These are phyloP conservation scores for Drosophila pseudoobscura DNA, from an alignment of 1,140 invertebrate species.

Conservation along the genomic window DNA sequence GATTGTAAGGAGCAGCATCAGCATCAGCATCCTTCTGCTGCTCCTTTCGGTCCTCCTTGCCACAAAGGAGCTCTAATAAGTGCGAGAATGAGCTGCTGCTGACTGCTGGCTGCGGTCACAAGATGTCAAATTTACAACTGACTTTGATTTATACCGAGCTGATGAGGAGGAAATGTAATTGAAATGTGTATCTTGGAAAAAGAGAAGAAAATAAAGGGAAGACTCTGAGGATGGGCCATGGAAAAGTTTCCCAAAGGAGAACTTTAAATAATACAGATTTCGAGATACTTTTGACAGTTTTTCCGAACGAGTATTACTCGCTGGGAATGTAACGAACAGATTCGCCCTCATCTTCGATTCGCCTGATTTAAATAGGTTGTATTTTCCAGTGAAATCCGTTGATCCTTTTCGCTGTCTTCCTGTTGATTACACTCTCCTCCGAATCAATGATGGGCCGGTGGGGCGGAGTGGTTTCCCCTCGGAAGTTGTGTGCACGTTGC, in stretches of 20 bases:
- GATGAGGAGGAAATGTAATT: conserved; percentile 22
- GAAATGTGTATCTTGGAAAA: conserved; percentile 21
- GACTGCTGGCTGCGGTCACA: conserved; percentile 38
- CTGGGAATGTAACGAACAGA: too few relatives aligned
- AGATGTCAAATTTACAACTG: conserved; percentile 60
- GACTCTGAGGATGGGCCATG: too few relatives aligned
- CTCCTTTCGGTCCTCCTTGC: conserved; percentile 5
- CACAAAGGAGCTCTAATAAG: conserved; percentile 56
- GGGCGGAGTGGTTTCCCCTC: conserved; percentile 17
- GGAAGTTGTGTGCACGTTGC: conserved; percentile 40
- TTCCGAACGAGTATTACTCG: too few relatives aligned
- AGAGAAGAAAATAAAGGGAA: too few relatives aligned
- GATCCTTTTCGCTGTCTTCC: conserved; percentile 17
- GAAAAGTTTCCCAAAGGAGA: neutral
- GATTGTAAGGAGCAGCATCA: conserved; percentile 62
- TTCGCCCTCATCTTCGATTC: too few relatives aligned
- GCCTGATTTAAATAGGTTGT: conserved; percentile 32
- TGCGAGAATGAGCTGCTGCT: conserved; percentile 7
- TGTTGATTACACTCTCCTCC: conserved; percentile 39
- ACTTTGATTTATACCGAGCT: conserved; percentile 49
- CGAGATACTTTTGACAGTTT: too few relatives aligned
- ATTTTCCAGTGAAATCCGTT: conserved; percentile 13
- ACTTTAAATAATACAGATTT: too few relatives aligned
- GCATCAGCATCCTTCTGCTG: conserved; percentile 6
- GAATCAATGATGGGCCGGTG: neutral